Evolutionary conservation across 2,888 invertebrate genomes (phyloP).

Genomic region (Pelosia muscerda): DNA sequence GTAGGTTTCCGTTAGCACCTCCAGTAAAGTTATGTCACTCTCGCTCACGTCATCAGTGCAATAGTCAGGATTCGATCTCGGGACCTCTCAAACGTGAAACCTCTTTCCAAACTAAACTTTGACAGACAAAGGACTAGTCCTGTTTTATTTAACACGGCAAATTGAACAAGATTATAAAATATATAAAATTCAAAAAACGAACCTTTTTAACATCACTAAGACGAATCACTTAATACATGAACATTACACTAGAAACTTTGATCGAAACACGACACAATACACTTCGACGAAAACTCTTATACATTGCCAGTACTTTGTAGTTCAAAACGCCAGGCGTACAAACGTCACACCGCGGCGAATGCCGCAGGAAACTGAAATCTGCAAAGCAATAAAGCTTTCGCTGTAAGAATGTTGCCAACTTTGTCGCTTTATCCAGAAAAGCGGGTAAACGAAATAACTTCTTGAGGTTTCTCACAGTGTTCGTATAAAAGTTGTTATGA

Average conservation of each 20-base stretch:
- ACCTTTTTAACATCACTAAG: slow-evolving; percentile 42
- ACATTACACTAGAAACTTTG: slow-evolving; percentile 24
- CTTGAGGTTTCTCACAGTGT: not conserved
- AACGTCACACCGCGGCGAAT: slow-evolving; percentile 54
- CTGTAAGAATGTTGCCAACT: slow-evolving; percentile 46
- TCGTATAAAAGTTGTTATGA: not conserved
- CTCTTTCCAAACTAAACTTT: not conserved
- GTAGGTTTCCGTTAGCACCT: too few species aligned
- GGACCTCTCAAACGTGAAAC: not conserved
- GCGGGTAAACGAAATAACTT: slow-evolving; percentile 15
- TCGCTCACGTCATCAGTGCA: too few species aligned
- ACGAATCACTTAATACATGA: slow-evolving; percentile 20
- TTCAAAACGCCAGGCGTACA: slow-evolving; percentile 17
- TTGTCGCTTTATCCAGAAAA: slow-evolving; percentile 20
- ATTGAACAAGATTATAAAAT: slow-evolving; percentile 29
- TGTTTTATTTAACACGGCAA: slow-evolving; percentile 45
- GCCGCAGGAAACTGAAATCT: slow-evolving; percentile 71
- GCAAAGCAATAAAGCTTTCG: slow-evolving; percentile 59
- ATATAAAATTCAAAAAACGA: slow-evolving; percentile 28
- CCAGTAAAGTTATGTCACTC: too few species aligned
- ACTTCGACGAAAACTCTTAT: slow-evolving; percentile 32
- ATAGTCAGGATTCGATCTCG: too few species aligned
- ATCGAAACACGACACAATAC: slow-evolving; percentile 31
- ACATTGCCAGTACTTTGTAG: slow-evolving; percentile 30
- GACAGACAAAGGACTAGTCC: slow-evolving; percentile 24